Conservation (phyloP, 2,113 vertebrate species). For the Mus pahari region DNA sequence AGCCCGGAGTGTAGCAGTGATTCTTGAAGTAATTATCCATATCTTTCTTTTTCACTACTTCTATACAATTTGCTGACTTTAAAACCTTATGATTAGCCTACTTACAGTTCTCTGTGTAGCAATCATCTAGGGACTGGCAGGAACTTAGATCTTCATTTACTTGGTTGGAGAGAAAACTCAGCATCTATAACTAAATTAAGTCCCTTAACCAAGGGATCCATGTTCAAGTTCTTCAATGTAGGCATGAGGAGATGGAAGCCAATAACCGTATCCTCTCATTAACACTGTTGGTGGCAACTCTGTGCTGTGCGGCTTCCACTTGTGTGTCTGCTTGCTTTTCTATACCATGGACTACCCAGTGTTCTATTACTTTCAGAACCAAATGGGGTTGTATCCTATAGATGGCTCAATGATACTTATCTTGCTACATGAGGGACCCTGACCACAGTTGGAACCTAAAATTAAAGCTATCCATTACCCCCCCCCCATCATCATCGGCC, state of each 20-base stretch:
- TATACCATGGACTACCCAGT: fast-evolving
- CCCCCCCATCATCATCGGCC: not conserved
- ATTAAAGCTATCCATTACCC: not conserved
- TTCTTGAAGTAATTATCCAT: not conserved
- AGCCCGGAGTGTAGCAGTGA: not conserved
- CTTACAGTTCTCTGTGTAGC: not conserved
- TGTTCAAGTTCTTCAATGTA: not conserved
- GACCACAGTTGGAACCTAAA: not conserved
- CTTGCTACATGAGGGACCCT: not conserved
- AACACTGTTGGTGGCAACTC: too few species aligned
- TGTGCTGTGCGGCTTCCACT: not conserved
- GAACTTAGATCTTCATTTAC: constrained; percentile 31
- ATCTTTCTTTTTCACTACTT: not conserved
- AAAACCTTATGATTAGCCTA: not conserved
- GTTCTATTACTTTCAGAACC: not conserved
- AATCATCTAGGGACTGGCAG: not conserved
- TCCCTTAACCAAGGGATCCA: not conserved
- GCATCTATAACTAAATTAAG: not conserved
- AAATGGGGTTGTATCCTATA: not conserved
- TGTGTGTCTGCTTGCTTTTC: not conserved
- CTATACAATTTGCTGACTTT: not conserved
- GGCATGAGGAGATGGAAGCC: not conserved
- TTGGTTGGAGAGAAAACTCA: not conserved
- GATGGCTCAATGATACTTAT: not conserved
- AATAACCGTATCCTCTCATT: not conserved